Evolutionary conservation across 2,113 vertebrate genomes (phyloP), one percentile per base, ranked within the genome.

Genomic region (Gopherus evgoodei): DNA sequence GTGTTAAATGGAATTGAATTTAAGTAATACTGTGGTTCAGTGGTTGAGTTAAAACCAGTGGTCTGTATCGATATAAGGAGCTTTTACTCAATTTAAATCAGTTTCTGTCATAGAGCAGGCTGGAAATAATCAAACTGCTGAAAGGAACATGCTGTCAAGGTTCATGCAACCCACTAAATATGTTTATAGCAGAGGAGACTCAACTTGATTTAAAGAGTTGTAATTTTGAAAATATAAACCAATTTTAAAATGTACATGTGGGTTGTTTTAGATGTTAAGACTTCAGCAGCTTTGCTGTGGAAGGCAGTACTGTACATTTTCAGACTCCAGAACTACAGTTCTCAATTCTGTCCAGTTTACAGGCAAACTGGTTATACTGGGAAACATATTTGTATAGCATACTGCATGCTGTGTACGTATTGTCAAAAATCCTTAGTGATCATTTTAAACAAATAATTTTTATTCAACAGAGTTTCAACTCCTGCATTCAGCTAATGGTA

Each of bases 391-490:
- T 1, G 84, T 29, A 49, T 56, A 50, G 27, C 16, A 7, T 11
- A 17, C 10, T 5, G 3, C 1, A 22, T 38, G 69, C 80, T 97
- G 65, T 94, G 21, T 88, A 89, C 83, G 90, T 91, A 65, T 96
- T 94, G 91, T 87, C 86, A 95, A 83, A 88, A 92, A 95, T 96
- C 96, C 95, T 91, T 97, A 90, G 95, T 94, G 89, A 72, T 97
- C 89, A 86, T 89, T 94, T 90, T 90, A 97, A 96, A 78, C 49
- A 96, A 96, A 91, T 89, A 90, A n/a, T 97, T 97, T 97, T 95
- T 96, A 93, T 97, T 95, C 97, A 97, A 97, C 97, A 97, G 93
- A 93, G 44, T 96, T 98, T 97, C 97, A 97, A 96, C 90, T 93
- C 93, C 96, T 97, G 82, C 95, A 97, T 95, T 96, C 97, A 93